Evolutionary conservation across 2,888 invertebrate genomes (phyloP).

Genomic region (Mimas tiliae): DNA sequence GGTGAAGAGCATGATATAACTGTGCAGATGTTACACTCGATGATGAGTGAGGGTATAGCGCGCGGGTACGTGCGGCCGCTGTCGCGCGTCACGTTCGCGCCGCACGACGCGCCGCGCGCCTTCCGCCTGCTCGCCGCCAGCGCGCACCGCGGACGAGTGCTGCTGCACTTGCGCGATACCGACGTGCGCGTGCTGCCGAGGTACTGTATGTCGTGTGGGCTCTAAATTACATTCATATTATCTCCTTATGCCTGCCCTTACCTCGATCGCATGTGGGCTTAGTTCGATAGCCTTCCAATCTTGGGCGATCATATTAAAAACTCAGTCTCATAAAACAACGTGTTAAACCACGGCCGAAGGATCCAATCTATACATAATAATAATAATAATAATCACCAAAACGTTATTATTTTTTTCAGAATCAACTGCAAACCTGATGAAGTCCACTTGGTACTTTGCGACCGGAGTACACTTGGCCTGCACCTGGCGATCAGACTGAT

Average conservation of each 20-base stretch:
- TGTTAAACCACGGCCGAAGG: no score
- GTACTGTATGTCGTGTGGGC: constrained; percentile 2
- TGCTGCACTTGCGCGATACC: constrained; percentile 46
- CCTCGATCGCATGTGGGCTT: no score
- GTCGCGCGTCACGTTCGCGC: constrained; percentile 54
- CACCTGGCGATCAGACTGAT: constrained; percentile 50
- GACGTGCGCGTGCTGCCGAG: constrained; percentile 31
- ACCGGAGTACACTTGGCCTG: constrained; percentile 44
- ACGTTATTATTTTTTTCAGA: constrained; percentile 39
- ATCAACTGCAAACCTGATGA: constrained; percentile 43
- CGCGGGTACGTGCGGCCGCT: constrained; percentile 64
- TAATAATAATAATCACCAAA: no score
- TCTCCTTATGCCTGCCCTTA: no score
- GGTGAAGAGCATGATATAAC: no score
- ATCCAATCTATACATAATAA: no score
- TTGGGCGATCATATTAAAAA: no score
- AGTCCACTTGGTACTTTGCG: constrained; percentile 49
- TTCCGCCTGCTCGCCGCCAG: constrained; percentile 56
- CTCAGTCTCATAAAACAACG: no score
- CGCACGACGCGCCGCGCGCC: constrained; percentile 55
- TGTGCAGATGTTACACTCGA: constrained; percentile 50
- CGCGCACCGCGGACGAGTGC: constrained; percentile 58
- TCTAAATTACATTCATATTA: no score
- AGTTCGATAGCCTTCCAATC: no score
- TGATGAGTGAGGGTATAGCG: constrained; percentile 61